Percentiles rank a stretch among this genome's conserved stretches.
Conservation (phyloP, 2,797 vertebrate species). For the Ambastaia sidthimunki region DNA sequence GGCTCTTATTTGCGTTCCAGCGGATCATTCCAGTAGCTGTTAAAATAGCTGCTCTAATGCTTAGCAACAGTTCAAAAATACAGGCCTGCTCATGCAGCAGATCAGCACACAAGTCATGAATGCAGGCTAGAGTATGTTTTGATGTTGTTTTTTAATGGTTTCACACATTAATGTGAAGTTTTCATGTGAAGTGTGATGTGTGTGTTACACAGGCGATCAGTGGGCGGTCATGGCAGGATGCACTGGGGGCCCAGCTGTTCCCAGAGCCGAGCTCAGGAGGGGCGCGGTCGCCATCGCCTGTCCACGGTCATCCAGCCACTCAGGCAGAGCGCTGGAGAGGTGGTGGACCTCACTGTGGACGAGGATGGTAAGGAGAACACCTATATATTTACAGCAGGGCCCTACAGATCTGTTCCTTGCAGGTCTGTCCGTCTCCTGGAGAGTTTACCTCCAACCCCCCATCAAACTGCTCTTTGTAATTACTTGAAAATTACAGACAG, state of each 20-base stretch:
- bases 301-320: slow-evolving; percentile 98
- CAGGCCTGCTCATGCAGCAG: not conserved
- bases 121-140: not conserved
- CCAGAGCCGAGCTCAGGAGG: slow-evolving; percentile 87
- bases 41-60: slow-evolving; percentile 10
- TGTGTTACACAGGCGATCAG: slow-evolving; percentile 82
- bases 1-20: slow-evolving; percentile 55
- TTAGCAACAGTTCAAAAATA: not conserved
- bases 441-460: no score
- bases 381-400: not conserved
- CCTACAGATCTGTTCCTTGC: not conserved
- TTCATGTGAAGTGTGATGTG: slow-evolving; percentile 15
- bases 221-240: slow-evolving; percentile 87
- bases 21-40: slow-evolving; percentile 37
- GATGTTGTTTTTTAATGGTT: not conserved
- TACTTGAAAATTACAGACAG: no score
- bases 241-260: slow-evolving; percentile 90
- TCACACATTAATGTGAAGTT: slow-evolving; percentile 13
- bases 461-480: no score
- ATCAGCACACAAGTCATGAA: not conserved
- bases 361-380: slow-evolving; percentile 87
- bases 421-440: not conserved
- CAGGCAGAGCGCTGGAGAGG: slow-evolving; percentile 92
- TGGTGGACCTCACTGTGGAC: slow-evolving; percentile 98
- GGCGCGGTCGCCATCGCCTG: slow-evolving; percentile 87